These are phyloP conservation scores for Drosophila prosaltans DNA, from an alignment of 1,140 invertebrate genomes.

Conservation along the genomic window DNA sequence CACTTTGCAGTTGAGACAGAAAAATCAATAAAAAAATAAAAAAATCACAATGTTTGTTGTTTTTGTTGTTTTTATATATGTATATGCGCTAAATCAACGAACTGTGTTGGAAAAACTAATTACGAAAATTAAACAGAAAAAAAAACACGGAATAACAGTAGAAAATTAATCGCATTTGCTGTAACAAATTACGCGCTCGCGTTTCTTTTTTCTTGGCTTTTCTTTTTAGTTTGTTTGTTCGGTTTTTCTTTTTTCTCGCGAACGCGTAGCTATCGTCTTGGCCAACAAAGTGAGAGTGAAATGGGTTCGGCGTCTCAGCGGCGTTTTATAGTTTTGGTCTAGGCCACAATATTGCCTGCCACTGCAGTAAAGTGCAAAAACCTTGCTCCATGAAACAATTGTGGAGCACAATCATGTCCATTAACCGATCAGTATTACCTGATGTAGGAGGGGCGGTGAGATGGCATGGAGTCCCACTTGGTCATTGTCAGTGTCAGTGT, in stretches of 20 bases:
- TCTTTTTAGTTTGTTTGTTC: background rate
- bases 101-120: background rate
- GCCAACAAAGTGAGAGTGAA: conserved; percentile 78
- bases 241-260: conserved; percentile 9
- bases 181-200: background rate
- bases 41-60: background rate
- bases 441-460: background rate
- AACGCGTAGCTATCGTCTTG: conserved; percentile 49
- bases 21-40: conserved; percentile 22
- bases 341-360: conserved; percentile 1
- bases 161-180: conserved; percentile 1
- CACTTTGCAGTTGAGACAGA: conserved; percentile 25
- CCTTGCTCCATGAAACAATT: conserved; percentile 34
- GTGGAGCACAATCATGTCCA: conserved; percentile 1
- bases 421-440: background rate
- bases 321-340: conserved; percentile 61
- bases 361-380: conserved; percentile 65
- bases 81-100: conserved; percentile 10
- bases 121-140: conserved; percentile 5
- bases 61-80: background rate
- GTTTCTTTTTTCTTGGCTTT: background rate
- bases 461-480: background rate
- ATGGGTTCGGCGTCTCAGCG: conserved; percentile 48
- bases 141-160: background rate
- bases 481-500: conserved; percentile 17